Conservation (phyloP, 2,888 invertebrate species). For the Cheilosia variabilis region DNA sequence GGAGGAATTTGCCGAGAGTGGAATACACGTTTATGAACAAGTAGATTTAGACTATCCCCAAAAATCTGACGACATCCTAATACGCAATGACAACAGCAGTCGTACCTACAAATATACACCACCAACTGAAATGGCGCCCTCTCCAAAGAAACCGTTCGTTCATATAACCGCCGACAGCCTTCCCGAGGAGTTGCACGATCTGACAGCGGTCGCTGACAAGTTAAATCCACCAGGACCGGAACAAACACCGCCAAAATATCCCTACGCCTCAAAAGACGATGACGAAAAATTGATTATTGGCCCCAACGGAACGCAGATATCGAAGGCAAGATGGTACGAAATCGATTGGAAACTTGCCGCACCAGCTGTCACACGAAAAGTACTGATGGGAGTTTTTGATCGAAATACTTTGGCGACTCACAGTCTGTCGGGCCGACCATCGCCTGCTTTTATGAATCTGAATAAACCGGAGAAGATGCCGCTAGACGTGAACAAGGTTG, state of each 20-base stretch:
- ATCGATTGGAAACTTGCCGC: constrained; percentile 85
- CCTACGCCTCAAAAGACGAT: background rate
- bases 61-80: background rate
- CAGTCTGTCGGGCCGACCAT: constrained; percentile 86
- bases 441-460: constrained; percentile 83
- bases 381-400: constrained; percentile 85
- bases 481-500: constrained; percentile 84
- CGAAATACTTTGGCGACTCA: constrained; percentile 86
- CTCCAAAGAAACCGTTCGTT: background rate
- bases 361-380: constrained; percentile 85
- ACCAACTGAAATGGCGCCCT: background rate
- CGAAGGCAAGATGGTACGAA: constrained; percentile 80
- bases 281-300: constrained; percentile 79
- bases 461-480: constrained; percentile 79
- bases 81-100: background rate
- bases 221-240: background rate
- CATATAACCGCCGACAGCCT: background rate
- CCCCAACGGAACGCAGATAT: constrained; percentile 81
- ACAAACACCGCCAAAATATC: background rate
- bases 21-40: background rate
- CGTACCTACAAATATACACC: background rate
- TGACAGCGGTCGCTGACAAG: background rate
- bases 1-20: background rate
- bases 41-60: background rate
- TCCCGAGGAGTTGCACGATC: background rate